phyloP scores from a whole-genome alignment of 2,797 vertebrate species.

The Hoplostethus atlanticus region DNA sequence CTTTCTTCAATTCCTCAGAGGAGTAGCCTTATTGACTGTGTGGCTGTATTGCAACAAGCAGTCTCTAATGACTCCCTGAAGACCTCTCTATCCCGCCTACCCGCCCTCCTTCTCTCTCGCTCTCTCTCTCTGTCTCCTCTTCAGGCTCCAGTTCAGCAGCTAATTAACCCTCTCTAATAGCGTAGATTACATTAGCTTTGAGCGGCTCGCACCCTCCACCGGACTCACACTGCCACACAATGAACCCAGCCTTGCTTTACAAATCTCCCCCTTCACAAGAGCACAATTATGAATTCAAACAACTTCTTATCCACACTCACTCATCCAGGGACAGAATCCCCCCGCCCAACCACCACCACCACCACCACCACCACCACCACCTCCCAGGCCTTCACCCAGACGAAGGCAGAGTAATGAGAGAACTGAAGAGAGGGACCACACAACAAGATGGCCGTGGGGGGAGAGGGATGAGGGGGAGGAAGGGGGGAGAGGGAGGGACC shows the following conservation, averaged over 20 bases:
- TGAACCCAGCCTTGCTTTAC: constrained; percentile 89
- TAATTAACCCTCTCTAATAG: constrained; percentile 92
- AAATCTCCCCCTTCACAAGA: constrained; percentile 88
- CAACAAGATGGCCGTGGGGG: constrained; percentile 78
- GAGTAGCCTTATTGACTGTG: constrained; percentile 82
- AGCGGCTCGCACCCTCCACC: constrained; percentile 84
- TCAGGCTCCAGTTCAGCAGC: constrained; percentile 85
- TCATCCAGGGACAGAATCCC: constrained; percentile 84
- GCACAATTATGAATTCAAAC: constrained; percentile 91
- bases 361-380: constrained; percentile 71
- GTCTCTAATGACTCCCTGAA: constrained; percentile 85
- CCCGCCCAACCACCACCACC: constrained; percentile 45
- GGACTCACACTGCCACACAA: constrained; percentile 87
- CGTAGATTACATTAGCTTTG: constrained; percentile 91
- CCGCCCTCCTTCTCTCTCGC: constrained; percentile 64
- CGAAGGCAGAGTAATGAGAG: constrained; percentile 79
- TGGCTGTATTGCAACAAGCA: constrained; percentile 84
- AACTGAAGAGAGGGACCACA: constrained; percentile 83
- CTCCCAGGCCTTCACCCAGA: constrained; percentile 69
- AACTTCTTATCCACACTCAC: constrained; percentile 88
- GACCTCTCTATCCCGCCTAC: constrained; percentile 79
- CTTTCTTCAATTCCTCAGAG: constrained; percentile 71
- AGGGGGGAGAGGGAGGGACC: constrained; percentile 47
- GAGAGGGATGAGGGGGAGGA: constrained; percentile 56
- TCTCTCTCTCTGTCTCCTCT: constrained; percentile 69